Base-by-base conservation (phyloP, 2,888 invertebrate genomes). In the Apamea crenata region DNA sequence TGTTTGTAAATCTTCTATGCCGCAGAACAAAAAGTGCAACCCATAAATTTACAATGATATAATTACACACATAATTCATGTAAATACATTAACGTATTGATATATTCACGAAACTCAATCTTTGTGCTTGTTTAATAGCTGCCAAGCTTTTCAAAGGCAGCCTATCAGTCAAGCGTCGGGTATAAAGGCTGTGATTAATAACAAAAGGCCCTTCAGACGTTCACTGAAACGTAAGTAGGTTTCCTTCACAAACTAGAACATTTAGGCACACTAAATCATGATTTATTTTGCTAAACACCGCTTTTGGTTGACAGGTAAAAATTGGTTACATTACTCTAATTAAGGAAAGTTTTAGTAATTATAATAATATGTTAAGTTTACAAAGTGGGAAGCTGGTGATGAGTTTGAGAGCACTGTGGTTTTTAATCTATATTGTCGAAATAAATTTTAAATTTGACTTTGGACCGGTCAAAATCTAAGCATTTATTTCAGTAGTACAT, bases 111-210 rank as follows among this genome's bases (percentile, higher is more conserved):
- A 72, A 44, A 50, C 50, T 79, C 73, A 70, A 85, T 78, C 73
- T 85, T 79, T 67, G 70, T 61, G 40, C 67, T 36, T 74, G 67
- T 82, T 84, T 84, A 79, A 85, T 85, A 85, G 67, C 73, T 82
- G 82, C 68, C 84, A 71, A n/a, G 59, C 16, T 63, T 67, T 75
- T 67, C 76, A 71, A 85, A 78, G 79, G 70, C n/a, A n/a, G 36
- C 44, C 70, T 67, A 85, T 84, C 76, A 78, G 70, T 84, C 82
- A 84, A 74, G 59, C 21, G 18, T 47, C 50, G 36, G 32, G 69
- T 74, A 53, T 59, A 66, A 81, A 79, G 70, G 47, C 59, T 0
- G 40, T 74, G 86, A 84, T 82, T 84, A 71, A 85, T 82, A 71
- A 32, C 18, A 59, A 67, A 53, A 82, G 8, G n/a, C 53, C n/a